These are phyloP conservation scores for Apis cerana DNA, from an alignment of 1,140 invertebrate genomes.

Conservation along the genomic window DNA sequence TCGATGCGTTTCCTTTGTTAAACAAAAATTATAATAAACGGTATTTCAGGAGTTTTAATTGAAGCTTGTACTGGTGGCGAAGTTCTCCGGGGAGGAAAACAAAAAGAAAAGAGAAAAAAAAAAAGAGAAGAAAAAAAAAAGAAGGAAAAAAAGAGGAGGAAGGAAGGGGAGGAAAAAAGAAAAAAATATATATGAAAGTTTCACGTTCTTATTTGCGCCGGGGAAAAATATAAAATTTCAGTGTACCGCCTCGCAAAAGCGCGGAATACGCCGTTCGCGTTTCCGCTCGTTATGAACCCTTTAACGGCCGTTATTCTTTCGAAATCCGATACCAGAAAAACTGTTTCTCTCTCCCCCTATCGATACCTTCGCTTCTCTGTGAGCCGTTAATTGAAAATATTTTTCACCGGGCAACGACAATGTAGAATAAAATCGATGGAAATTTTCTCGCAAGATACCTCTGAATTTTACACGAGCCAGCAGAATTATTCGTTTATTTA, in stretches of 20 bases:
- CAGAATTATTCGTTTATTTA: not conserved
- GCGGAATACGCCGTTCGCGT: slow-evolving; percentile 50
- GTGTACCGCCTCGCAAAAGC: slow-evolving; percentile 55
- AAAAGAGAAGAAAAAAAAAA: not conserved
- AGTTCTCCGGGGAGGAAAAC: slow-evolving; percentile 22
- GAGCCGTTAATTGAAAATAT: slow-evolving; percentile 52
- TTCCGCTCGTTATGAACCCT: slow-evolving; percentile 53
- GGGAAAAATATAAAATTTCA: slow-evolving; percentile 63
- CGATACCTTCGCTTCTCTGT: slow-evolving; percentile 30
- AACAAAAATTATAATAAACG: slow-evolving; percentile 49
- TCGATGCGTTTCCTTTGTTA: slow-evolving; percentile 32
- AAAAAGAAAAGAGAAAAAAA: slow-evolving; percentile 3
- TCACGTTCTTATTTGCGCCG: slow-evolving; percentile 57
- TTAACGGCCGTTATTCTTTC: slow-evolving; percentile 62
- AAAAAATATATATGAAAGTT: slow-evolving; percentile 38
- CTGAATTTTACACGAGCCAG: not conserved
- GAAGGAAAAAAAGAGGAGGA: not conserved
- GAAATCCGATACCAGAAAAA: slow-evolving; percentile 53
- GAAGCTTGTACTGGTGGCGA: slow-evolving; percentile 24
- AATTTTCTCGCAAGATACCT: slow-evolving; percentile 16
- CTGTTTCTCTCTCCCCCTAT: slow-evolving; percentile 26
- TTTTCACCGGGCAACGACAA: slow-evolving; percentile 34
- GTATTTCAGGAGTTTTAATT: slow-evolving; percentile 45
- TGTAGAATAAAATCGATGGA: slow-evolving; percentile 26
- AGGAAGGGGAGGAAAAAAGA: slow-evolving; percentile 20